These are phyloP conservation scores for Antitype chi DNA, from an alignment of 2,888 invertebrate genomes.

Conservation along the genomic window DNA sequence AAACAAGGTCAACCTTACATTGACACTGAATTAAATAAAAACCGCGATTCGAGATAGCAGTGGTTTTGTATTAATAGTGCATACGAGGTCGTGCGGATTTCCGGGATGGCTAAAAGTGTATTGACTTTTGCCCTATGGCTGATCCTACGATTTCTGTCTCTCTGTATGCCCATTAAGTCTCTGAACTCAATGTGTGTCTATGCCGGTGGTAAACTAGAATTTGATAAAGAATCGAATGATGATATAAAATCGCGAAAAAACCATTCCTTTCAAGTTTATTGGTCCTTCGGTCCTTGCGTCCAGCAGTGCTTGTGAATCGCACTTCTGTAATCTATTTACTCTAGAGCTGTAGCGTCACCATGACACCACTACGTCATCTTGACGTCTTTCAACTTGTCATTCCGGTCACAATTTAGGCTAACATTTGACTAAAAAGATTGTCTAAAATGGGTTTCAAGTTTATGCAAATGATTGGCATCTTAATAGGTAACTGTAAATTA, in stretches of 20 bases:
- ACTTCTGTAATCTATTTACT: constrained; percentile 34
- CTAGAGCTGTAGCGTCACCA: constrained; percentile 18
- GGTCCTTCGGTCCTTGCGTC: background rate
- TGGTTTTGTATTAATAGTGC: background rate
- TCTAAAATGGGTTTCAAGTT: constrained; percentile 12
- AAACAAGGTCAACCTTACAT: constrained; percentile 49
- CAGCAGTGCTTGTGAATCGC: background rate
- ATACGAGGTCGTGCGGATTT: background rate
- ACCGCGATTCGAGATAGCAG: constrained; percentile 10
- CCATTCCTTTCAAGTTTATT: background rate
- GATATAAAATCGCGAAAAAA: background rate
- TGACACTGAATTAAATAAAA: constrained; percentile 27
- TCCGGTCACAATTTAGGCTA: constrained; percentile 41
- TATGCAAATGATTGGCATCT: constrained; percentile 31
- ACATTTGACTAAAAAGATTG: constrained; percentile 18
- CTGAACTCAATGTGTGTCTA: background rate
- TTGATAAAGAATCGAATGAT: background rate
- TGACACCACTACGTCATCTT: constrained; percentile 34
- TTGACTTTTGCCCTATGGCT: background rate
- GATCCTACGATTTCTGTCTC: background rate
- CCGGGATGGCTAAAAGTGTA: background rate
- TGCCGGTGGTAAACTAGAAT: background rate
- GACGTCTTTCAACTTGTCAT: constrained; percentile 39
- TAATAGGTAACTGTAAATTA: constrained; percentile 40
- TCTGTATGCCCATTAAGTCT: background rate